Base-by-base conservation (phyloP, 2,888 invertebrate species). In the Yponomeuta evonymella region DNA sequence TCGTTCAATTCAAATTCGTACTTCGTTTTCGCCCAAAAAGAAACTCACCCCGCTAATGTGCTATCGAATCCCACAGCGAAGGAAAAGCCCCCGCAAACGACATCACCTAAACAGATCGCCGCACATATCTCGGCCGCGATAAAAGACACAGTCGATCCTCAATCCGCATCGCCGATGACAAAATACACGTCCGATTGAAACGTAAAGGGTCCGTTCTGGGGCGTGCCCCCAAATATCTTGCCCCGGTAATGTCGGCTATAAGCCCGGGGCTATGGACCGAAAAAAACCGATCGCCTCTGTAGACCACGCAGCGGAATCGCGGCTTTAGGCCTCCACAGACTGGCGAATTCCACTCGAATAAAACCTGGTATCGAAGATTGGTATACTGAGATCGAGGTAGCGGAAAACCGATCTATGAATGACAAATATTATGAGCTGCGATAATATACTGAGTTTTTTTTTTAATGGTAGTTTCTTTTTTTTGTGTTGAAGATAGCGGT, bases 171-270 rank as follows among this genome's bases (percentile, higher is more conserved):
- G 29, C 48, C 36, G 58, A 62, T 66, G 70, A 67, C 67, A 66
- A 70, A 70, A 58, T 70, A 67, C 58, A 70, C 63, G 67, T 78
- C 70, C 70, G 87, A 87, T 87, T 89, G 87, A 89, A 88, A 88
- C 85, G 86, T 86, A 86, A 86, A 88, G 83, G 82, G 80, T 77
- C 73, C 81, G 79, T 77, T 84, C 82, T 81, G 75, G 76, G 76
- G 75, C 51, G 12, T 58, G 51, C 51, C 81, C 85, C 88, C 87
- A 88, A 88, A 89, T 88, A 88, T 86, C 84, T 79, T 36, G 78
- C 79, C 76, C 80, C 87, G 85, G 86, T 88, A 89, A 90, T 87
- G 89, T 87, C 82, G 83, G 76, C 85, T 80, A 87, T 89, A 88
- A 88, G 86, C 83, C 83, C 78, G 76, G 76, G 81, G 88, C 87